Evolutionary conservation across 2,888 invertebrate species (phyloP), one percentile per base, ranked within the genome.

Genomic region (Torymus auratus): DNA sequence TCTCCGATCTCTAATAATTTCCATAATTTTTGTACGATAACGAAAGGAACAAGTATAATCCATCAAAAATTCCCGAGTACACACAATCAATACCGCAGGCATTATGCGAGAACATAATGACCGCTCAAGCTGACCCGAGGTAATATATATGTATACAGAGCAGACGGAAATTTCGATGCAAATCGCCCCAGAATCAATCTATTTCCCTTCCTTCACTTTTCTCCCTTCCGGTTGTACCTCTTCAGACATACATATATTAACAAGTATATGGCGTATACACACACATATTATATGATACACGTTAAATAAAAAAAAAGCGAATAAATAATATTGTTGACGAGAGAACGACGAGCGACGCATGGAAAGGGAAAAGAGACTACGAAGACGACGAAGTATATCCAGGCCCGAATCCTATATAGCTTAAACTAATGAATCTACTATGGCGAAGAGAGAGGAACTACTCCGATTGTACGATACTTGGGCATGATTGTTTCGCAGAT

Each of bases 391-490:
- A 75, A 75, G 75, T 80, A 41, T 41, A 75, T 75, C 28, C 60
- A 64, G 15, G 67, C 67, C 28, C 72, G 50, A 70, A 71, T 70
- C 78, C 78, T 75, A 28, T 75, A 28, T 28, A 65, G 60, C 62
- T 78, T 28, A 62, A 74, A 70, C 55, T 73, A 71, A 68, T 76
- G 76, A 76, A 71, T 76, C 73, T 68, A 64, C 41, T 41, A 7
- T 41, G 52, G 52, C 7, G 28, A 62, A 76, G 4, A 71, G 60
- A 77, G 67, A 76, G 53, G 68, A 77, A 74, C 61, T 80, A 80
- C 71, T 78, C 64, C 78, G 60, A 83, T 75, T 83, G 75, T 80
- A 81, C 78, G 61, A 81, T 74, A 81, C 74, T 82, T 82, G 78
- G 77, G 77, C 74, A 75, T 83, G 68, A 75, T 78, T 64, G 74